Percentiles rank a stretch among this genome's conserved stretches.
Conservation (phyloP, 1,140 invertebrate species). For the Pseudomyrmex dendroicus region DNA sequence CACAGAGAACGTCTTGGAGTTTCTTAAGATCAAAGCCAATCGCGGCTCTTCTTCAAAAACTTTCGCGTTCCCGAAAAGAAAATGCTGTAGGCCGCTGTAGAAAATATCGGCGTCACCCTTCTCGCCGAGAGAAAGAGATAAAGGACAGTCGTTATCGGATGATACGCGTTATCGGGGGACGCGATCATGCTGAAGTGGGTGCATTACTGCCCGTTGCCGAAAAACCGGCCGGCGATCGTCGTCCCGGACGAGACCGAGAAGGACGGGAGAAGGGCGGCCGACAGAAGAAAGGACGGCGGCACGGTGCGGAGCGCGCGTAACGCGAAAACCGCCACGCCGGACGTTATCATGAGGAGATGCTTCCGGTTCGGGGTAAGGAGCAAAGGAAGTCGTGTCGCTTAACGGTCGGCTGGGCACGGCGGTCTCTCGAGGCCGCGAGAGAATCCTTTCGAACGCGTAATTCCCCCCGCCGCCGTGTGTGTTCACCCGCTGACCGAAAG, state of each 20-base stretch:
- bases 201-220: slow-evolving; percentile 79
- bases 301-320: slow-evolving; percentile 43
- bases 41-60: too few relatives aligned
- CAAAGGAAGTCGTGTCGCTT: slow-evolving; percentile 38
- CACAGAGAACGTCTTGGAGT: too few relatives aligned
- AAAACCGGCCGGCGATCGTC: slow-evolving; percentile 71
- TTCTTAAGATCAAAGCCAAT: too few relatives aligned
- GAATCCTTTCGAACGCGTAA: slow-evolving; percentile 3
- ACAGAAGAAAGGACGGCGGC: slow-evolving; percentile 4
- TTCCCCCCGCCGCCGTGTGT: neutral
- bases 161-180: slow-evolving; percentile 14
- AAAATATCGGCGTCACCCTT: neutral
- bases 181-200: slow-evolving; percentile 84
- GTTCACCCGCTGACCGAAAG: too few relatives aligned
- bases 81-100: neutral
- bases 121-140: neutral
- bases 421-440: slow-evolving; percentile 27
- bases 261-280: slow-evolving; percentile 53
- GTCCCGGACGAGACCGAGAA: slow-evolving; percentile 42
- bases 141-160: slow-evolving; percentile 23
- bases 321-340: slow-evolving; percentile 45
- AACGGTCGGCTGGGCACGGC: slow-evolving; percentile 35
- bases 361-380: slow-evolving; percentile 55
- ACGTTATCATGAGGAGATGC: slow-evolving; percentile 53
- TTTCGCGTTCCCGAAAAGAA: neutral